Evolutionary conservation across 2,797 vertebrate species (phyloP).

Genomic region (Notamacropus eugenii): DNA sequence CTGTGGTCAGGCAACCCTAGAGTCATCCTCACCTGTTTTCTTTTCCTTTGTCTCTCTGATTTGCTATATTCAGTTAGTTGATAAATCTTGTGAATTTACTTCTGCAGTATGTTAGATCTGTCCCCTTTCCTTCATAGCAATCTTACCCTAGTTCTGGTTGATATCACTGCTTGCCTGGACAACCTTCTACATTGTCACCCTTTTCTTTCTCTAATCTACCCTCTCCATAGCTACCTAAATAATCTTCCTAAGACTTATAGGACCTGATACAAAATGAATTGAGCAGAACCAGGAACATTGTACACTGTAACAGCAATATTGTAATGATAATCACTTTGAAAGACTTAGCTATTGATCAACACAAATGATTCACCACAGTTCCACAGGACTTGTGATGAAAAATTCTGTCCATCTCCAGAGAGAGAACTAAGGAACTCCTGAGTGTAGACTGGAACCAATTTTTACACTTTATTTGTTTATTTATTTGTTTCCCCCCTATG

Average conservation of each 20-base stretch:
- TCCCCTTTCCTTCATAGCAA: background rate
- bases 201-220: background rate
- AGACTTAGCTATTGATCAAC: background rate
- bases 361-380: background rate
- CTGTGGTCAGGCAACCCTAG: background rate
- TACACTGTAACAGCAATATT: background rate
- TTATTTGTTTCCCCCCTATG: accelerated
- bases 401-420: background rate
- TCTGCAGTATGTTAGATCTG: background rate
- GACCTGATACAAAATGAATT: background rate
- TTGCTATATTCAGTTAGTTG: background rate
- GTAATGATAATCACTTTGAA: background rate
- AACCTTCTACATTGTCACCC: background rate
- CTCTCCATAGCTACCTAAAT: background rate
- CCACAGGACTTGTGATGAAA: background rate
- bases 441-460: background rate
- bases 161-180: background rate
- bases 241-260: background rate
- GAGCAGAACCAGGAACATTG: background rate
- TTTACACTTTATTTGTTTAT: background rate
- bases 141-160: background rate
- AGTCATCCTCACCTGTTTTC: background rate
- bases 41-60: background rate
- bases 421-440: background rate
- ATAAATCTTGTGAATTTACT: background rate